phyloP scores from a whole-genome alignment of 2,797 vertebrate species.

The Acrossocheilus fasciatus region DNA sequence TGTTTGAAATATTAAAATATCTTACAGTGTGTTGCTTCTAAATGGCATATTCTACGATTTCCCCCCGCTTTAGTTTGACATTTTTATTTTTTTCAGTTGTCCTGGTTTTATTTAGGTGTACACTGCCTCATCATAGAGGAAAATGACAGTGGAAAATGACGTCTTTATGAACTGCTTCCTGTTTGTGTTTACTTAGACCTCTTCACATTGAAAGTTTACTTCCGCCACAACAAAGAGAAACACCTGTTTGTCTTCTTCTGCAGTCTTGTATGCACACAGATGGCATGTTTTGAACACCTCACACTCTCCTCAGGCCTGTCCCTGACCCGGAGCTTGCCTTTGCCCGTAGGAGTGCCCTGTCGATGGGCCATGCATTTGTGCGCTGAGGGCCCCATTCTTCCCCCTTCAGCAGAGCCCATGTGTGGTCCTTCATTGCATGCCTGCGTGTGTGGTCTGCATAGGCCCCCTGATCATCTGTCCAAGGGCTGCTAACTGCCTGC shows the following conservation, averaged over 20 bases:
- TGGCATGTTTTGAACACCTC: constrained; percentile 73
- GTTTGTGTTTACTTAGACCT: constrained; percentile 76
- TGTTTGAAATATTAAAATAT: background rate
- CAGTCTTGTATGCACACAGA: constrained; percentile 2
- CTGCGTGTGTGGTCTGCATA: constrained; percentile 85
- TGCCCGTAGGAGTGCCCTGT: constrained; percentile 73
- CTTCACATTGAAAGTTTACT: constrained; percentile 54
- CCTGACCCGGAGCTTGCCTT: constrained; percentile 72
- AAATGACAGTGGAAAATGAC: constrained; percentile 59
- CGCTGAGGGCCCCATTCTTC: constrained; percentile 80
- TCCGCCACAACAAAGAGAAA: constrained; percentile 17
- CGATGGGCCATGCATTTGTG: constrained; percentile 81
- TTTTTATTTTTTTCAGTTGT: background rate
- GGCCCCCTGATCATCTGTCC: constrained; percentile 95
- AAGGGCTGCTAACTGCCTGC: constrained; percentile 96
- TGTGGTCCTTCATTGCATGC: constrained; percentile 80
- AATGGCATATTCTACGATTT: background rate
- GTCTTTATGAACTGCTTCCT: constrained; percentile 75
- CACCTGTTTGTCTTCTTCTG: background rate
- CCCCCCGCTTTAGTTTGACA: background rate
- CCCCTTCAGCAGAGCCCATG: constrained; percentile 74
- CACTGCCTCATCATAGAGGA: constrained; percentile 65
- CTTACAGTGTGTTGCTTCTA: background rate
- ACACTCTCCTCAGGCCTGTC: constrained; percentile 64
- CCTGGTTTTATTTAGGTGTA: constrained; percentile 49